Conservation (phyloP, 2,797 vertebrate species). For the Scarus forsteni region DNA sequence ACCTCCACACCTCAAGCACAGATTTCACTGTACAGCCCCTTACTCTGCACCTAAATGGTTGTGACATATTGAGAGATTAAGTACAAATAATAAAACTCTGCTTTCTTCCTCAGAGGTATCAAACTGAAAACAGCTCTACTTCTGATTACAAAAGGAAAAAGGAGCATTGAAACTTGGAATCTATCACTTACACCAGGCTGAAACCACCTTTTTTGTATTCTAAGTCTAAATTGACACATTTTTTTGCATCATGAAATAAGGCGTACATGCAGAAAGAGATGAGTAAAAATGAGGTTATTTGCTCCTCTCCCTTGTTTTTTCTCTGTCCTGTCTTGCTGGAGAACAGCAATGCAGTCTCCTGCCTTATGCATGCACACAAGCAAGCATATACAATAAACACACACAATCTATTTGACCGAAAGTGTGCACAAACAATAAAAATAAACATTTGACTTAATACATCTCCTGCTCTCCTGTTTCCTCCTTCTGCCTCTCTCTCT, state of each 20-base stretch:
- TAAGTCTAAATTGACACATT: conserved; percentile 15
- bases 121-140: conserved; percentile 3
- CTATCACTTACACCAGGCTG: conserved; percentile 47
- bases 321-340: conserved; percentile 62
- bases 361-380: conserved; percentile 55
- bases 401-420: conserved; percentile 61
- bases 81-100: background rate
- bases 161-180: conserved; percentile 31
- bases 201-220: conserved; percentile 32
- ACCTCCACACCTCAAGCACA: conserved; percentile 78
- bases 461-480: conserved; percentile 55
- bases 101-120: conserved; percentile 15
- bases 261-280: conserved; percentile 52
- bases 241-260: conserved; percentile 24
- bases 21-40: conserved; percentile 60
- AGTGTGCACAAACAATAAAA: conserved; percentile 67
- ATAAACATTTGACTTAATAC: conserved; percentile 80
- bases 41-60: conserved; percentile 43
- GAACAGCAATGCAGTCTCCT: conserved; percentile 87
- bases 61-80: conserved; percentile 30
- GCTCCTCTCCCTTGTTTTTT: conserved; percentile 52
- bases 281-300: conserved; percentile 56
- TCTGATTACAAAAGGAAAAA: conserved; percentile 17
- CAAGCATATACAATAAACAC: conserved; percentile 40
- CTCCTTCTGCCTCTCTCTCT: conserved; percentile 45